These are phyloP conservation scores for Epicauta chinensis DNA, from an alignment of 1,140 invertebrate genomes.

Conservation along the genomic window DNA sequence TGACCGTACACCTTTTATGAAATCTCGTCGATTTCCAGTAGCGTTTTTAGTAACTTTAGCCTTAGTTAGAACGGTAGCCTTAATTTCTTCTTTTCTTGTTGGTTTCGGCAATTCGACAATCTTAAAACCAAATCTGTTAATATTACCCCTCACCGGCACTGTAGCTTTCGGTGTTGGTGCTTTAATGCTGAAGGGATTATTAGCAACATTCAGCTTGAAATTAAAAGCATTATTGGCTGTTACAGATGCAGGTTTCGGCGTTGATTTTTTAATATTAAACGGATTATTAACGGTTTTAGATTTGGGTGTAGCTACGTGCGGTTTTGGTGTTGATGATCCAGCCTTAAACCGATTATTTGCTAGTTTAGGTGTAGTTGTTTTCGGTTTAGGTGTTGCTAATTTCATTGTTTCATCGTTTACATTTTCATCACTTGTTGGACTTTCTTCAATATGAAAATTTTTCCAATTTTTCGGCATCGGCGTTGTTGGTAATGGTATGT, in stretches of 20 bases:
- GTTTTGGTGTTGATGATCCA: no score
- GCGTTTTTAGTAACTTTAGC: slow-evolving; percentile 1
- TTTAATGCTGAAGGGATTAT: neutral
- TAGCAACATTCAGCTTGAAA: no score
- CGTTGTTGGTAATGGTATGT: slow-evolving; percentile 8
- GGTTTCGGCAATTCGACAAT: neutral
- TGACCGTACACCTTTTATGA: slow-evolving; percentile 54
- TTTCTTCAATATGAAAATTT: neutral
- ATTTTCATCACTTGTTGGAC: neutral
- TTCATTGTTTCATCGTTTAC: no score
- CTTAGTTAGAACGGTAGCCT: slow-evolving; percentile 10
- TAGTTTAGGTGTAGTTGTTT: no score
- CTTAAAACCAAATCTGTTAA: neutral
- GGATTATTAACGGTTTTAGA: no score
- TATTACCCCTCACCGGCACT: neutral
- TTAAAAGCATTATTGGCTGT: no score
- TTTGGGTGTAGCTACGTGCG: no score
- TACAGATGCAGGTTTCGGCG: no score
- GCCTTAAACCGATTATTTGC: no score
- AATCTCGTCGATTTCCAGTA: slow-evolving; percentile 28
- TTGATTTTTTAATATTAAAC: no score
- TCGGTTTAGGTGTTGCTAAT: no score
- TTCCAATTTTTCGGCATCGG: slow-evolving; percentile 1
- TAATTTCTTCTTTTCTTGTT: slow-evolving; percentile 16
- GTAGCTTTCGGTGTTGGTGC: neutral